Evolutionary conservation across 2,888 invertebrate species (phyloP).

Genomic region (Eristalis intricaria): DNA sequence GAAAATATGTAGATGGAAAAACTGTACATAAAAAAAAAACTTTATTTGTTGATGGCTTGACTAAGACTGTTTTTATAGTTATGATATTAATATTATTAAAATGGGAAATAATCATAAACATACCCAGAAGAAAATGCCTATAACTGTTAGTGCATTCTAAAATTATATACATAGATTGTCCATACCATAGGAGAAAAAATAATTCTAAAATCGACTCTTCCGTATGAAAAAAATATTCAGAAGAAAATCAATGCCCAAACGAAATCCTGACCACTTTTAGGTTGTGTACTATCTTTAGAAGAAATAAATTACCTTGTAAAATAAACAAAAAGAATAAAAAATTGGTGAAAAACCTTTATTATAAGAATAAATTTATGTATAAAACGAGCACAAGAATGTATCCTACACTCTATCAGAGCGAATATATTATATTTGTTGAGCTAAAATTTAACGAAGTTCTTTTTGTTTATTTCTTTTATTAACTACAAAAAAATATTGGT

Average conservation of each 20-base stretch:
- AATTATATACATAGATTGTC: constrained; percentile 46
- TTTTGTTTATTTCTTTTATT: constrained; percentile 5
- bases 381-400: constrained; percentile 71
- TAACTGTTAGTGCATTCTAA: background rate
- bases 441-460: background rate
- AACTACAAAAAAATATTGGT: constrained; percentile 24
- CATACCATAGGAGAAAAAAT: constrained; percentile 29
- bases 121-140: background rate
- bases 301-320: constrained; percentile 35
- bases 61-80: constrained; percentile 76
- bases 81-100: constrained; percentile 32
- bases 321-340: constrained; percentile 19
- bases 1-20: background rate
- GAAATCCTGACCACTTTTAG: constrained; percentile 63
- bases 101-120: background rate
- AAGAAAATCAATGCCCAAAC: constrained; percentile 57
- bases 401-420: constrained; percentile 72
- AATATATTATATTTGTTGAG: constrained; percentile 66
- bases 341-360: constrained; percentile 7
- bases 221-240: constrained; percentile 42
- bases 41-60: constrained; percentile 73
- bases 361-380: constrained; percentile 58
- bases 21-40: constrained; percentile 45
- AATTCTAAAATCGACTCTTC: constrained; percentile 44
- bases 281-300: constrained; percentile 69